Evolutionary conservation across 2,797 vertebrate species (phyloP), one percentile per base, ranked within the genome.

Genomic region (Tokudaia muenninki): DNA sequence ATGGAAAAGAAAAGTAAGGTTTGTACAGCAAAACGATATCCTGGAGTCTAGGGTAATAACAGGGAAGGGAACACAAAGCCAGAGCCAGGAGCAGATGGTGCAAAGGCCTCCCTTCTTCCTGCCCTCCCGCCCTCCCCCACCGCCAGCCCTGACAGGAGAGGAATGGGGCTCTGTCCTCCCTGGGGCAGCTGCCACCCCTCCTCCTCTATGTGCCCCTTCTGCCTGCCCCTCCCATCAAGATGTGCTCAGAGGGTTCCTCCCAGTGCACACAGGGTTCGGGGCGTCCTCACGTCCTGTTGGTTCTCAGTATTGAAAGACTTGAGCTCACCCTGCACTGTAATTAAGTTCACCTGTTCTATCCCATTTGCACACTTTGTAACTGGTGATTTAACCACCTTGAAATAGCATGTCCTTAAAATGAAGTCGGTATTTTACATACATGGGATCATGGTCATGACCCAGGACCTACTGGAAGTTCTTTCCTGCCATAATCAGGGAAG

Each of bases 61-160:
- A 94, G 91, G 92, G 92, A 88, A 95, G 95, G 90, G 79, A 94
- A 93, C 94, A 94, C 96, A 96, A 96, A 96, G 94, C 92, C 22
- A 3, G 3, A 1, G 12, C 24, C 29, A 9, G 70, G 95, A 83
- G 87, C 97, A 98, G 97, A 92, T 94, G 96, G 94, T 94, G 95
- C 82, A 65, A 84, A 91, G 95, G 67, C 86, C 77, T 47, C 41
- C 81, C 11, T 52, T 41, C n/a, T 61, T 87, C 9, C 70, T 37
- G 0, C 72, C 63, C 63, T 82, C 88, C 86, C 82, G 55, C 41
- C 84, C 26, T 63, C 50, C 26, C 59, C 91, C 61, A 17, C 52
- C n/a, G 41, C 91, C 61, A 21, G 9, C 50, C 83, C 79, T 34
- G 78, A 55, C 55, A 55, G 55, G 55, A 55, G 55, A 14, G 55